These are phyloP conservation scores for Champsocephalus esox DNA, from an alignment of 2,797 vertebrate species.

Conservation along the genomic window DNA sequence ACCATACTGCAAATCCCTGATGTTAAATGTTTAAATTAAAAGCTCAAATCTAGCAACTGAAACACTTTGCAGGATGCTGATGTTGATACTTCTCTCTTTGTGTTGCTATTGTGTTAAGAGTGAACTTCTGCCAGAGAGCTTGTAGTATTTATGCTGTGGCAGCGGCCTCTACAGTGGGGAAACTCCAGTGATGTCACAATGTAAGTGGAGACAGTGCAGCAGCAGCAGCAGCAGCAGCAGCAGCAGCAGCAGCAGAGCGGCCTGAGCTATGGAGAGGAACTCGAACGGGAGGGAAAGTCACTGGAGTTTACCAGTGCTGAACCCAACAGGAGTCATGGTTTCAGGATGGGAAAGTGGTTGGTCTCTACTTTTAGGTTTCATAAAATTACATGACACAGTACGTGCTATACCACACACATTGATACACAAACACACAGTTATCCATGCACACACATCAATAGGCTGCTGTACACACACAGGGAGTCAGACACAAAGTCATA, in stretches of 20 bases:
- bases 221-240: constrained; percentile 65
- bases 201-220: constrained; percentile 66
- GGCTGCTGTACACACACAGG: background rate
- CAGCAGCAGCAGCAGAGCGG: constrained; percentile 58
- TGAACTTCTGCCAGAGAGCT: constrained; percentile 61
- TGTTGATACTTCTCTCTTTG: constrained; percentile 39
- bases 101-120: constrained; percentile 50
- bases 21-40: too few relatives aligned
- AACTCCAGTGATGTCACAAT: constrained; percentile 86
- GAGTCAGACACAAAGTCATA: constrained; percentile 28
- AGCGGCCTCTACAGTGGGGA: constrained; percentile 68
- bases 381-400: constrained; percentile 3
- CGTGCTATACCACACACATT: constrained; percentile 11
- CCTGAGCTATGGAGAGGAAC: constrained; percentile 38
- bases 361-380: constrained; percentile 19
- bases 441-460: constrained; percentile 13
- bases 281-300: constrained; percentile 66
- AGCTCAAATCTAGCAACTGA: too few relatives aligned
- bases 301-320: constrained; percentile 43
- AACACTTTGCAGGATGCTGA: constrained; percentile 7
- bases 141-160: constrained; percentile 75
- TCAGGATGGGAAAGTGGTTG: constrained; percentile 62
- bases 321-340: constrained; percentile 45
- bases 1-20: constrained; percentile 51
- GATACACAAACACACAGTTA: constrained; percentile 23